Base-by-base conservation (phyloP, 2,113 vertebrate genomes). In the Lethenteron reissneri region DNA sequence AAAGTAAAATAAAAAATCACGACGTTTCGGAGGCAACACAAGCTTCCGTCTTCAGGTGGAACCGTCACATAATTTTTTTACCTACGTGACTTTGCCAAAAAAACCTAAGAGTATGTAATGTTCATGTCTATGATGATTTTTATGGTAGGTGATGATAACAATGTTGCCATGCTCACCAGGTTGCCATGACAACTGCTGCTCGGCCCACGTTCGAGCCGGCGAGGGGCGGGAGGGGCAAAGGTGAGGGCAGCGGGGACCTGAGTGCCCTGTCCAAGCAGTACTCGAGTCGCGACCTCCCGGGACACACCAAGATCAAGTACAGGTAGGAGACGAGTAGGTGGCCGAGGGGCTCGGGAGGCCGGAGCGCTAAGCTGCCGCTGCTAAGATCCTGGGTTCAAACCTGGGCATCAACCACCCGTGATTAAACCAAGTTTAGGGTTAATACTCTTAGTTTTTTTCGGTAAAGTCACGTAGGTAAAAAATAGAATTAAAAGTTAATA, bases 221-320 rank as follows among this genome's bases (percentile, higher is more conserved):
- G 0, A 85, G 90, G 79, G 92, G 92, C 72, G 92, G 94, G 58
- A 83, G 92, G 76, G 91, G 92, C 58, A 99, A 99, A 85, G 92
- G 94, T 74, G 91, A 97, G 81, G 91, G 91, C 9, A 41, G 41
- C 41, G 41, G 41, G 41, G 91, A 97, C 74, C 76, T 97, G 75
- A 99, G 94, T 74, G 91, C 92, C 14, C 80, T 97, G 10, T 96
- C 91, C 15, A 99, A 99, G 57, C 91, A 97, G 11, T 95, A 97
- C 75, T 96, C 89, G 71, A 97, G 91, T 78, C 83, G 90, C 82
- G 91, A 97, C 78, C 87, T 97, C 73, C 92, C 92, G 2, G 90
- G 89, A 73, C 92, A 99, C 75, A 96, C 94, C 56, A 96, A 95
- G 81, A 92, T 95, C 79, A 97, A 95, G 78, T 96, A 96, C 78